These are phyloP conservation scores for Aphodius sticticus DNA, from an alignment of 2,888 invertebrate genomes.

Conservation along the genomic window DNA sequence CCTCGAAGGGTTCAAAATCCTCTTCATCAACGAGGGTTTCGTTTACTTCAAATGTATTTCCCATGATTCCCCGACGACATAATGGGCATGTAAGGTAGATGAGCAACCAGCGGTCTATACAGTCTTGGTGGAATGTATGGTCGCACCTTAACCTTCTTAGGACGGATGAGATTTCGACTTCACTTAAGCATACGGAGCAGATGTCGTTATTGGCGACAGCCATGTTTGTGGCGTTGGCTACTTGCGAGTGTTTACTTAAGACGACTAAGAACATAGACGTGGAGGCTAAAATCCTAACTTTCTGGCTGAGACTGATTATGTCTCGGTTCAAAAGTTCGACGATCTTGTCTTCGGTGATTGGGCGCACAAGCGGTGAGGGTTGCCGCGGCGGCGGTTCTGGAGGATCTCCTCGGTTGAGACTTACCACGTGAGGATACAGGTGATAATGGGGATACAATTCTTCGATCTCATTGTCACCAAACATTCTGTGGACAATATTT, in stretches of 20 bases:
- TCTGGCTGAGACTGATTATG: background rate
- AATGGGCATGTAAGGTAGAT: constrained; percentile 7
- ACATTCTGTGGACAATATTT: background rate
- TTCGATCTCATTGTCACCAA: background rate
- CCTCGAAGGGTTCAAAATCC: background rate
- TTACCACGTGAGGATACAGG: too few relatives aligned
- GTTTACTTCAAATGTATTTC: background rate
- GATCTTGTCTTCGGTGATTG: background rate
- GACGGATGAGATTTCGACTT: background rate
- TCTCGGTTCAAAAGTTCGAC: background rate
- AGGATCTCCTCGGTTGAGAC: background rate
- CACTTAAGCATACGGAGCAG: background rate
- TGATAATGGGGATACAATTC: background rate
- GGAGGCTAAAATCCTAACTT: background rate
- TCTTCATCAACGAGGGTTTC: background rate
- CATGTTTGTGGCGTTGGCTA: background rate
- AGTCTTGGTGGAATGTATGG: background rate
- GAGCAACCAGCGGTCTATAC: constrained; percentile 9
- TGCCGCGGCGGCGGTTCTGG: background rate
- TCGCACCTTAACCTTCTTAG: background rate
- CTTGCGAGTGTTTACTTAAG: background rate
- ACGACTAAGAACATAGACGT: background rate
- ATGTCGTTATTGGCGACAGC: background rate
- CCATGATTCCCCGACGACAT: constrained; percentile 15
- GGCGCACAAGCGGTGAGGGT: background rate